Base-by-base conservation (phyloP, 2,888 invertebrate species). In the Caenorhabditis sulstoni region DNA sequence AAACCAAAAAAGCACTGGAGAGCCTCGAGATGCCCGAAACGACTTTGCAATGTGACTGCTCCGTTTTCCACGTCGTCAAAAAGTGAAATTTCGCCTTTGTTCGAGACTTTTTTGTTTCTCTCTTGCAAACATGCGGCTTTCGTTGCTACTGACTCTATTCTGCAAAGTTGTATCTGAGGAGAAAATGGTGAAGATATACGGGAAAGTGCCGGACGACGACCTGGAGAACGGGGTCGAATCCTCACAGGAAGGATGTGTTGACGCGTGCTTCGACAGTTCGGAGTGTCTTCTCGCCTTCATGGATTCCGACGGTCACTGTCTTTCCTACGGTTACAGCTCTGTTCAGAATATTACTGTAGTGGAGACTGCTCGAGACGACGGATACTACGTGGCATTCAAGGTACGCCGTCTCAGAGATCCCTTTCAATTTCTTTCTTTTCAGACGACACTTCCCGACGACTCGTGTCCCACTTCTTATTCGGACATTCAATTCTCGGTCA, bases 351-450 rank as follows among this genome's bases (percentile, higher is more conserved):
- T 66, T 35, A 47, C 66, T 0, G 66, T 66, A 0, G 3, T 22
- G 1, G 47, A 66, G n/a, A 66, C 55, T 8, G 9, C 20, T 7
- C 23, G 9, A 47, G 55, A 12, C 16, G 55, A 55, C 11, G n/a
- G n/a, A 7, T 57, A 20, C 1, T 39, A 35, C n/a, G 66, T 66
- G n/a, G 41, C 66, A 8, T 66, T 66, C 47, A 66, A 55, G n/a
- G 66, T 55, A 8, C 2, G 18, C 7, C 7, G 3, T 29, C 29
- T n/a, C n/a, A n/a, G n/a, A n/a, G n/a, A n/a, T n/a, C n/a, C n/a
- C n/a, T n/a, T n/a, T 8, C 37, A 37, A 11, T 8, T 37, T 11
- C 37, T 20, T 29, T 5, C 14, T 3, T 52, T 52, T 2, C 52
- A 52, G 52, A 52, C 52, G 3, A n/a, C 23, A 14, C 12, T 52